Conservation (phyloP, 2,113 vertebrate species). For the Proterorhinus semilunaris region DNA sequence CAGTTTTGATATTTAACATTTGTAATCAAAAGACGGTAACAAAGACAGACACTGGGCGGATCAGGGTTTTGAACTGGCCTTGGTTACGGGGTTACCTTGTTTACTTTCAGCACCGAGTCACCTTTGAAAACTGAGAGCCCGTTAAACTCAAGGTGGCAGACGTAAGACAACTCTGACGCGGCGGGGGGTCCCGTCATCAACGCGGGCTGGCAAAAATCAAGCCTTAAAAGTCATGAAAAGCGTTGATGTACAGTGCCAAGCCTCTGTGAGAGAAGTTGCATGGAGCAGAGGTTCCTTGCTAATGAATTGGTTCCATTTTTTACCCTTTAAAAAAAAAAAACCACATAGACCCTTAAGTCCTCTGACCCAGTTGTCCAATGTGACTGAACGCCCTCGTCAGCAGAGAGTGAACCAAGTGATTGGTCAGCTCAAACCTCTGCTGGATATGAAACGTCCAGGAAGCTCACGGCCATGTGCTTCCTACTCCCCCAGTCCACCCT, state of each 20-base stretch:
- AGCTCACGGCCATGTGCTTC: conserved; percentile 37
- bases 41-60: no score
- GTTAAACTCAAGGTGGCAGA: neutral
- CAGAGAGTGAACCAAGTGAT: conserved; percentile 24
- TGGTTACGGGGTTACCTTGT: no score
- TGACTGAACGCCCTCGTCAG: conserved; percentile 47
- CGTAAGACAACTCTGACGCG: no score
- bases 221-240: no score
- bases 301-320: neutral
- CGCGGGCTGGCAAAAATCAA: no score
- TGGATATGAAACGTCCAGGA: conserved; percentile 38
- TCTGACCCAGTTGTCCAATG: conserved; percentile 29
- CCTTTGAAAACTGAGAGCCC: neutral
- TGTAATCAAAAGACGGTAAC: no score
- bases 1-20: no score
- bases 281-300: neutral
- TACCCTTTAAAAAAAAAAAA: no score
- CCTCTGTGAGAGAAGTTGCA: neutral
- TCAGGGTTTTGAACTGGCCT: no score
- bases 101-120: neutral
- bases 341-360: conserved; percentile 13
- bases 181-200: no score
- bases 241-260: no score
- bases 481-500: neutral
- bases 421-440: conserved; percentile 11